Evolutionary conservation across 1,140 invertebrate genomes (phyloP), one percentile per base, ranked within the genome.

Genomic region (Achroia grisella): DNA sequence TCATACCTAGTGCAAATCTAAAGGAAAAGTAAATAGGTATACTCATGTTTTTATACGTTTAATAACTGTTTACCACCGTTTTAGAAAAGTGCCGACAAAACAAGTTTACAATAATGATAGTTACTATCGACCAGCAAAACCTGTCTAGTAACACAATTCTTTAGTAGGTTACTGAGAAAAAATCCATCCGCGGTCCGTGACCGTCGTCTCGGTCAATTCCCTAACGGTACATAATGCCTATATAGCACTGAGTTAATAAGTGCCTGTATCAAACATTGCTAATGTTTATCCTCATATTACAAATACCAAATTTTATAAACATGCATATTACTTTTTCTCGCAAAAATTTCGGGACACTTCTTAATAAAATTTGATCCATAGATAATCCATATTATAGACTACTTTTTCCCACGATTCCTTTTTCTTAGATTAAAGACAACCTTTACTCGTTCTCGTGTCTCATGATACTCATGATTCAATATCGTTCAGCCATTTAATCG

Each of bases 111-210:
- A 17, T 37, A 13, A 37, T 35, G 17, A 35, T 35, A 4, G 33
- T 37, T 10, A 37, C 17, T 13, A 35, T 8, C 34, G 34, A 17
- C 50, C 44, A 28, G 34, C 23, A 67, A 32, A 70, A 59, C 60
- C 52, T 52, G 65, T 61, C 59, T 52, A 48, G 41, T 35, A 48
- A 41, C 52, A 46, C 49, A 39, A 49, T 51, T 58, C 44, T 48
- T 68, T 58, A 68, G 59, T 71, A 60, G 70, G 64, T 68, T 63
- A 68, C 56, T 48, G 43, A 56, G 44, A 58, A 65, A 72, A 70
- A 62, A 50, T 46, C 15, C 36, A 52, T 39, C 53, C 39, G 50
- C 60, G 48, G 44, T 49, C 58, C 56, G 49, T 58, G 58, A 63
- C 62, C 62, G 48, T 44, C 48, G 47, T 37, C 14, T 31, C 41